Evolutionary conservation across 2,888 invertebrate species (phyloP), one percentile per base, ranked within the genome.

Genomic region (Drosophila subsilvestris): DNA sequence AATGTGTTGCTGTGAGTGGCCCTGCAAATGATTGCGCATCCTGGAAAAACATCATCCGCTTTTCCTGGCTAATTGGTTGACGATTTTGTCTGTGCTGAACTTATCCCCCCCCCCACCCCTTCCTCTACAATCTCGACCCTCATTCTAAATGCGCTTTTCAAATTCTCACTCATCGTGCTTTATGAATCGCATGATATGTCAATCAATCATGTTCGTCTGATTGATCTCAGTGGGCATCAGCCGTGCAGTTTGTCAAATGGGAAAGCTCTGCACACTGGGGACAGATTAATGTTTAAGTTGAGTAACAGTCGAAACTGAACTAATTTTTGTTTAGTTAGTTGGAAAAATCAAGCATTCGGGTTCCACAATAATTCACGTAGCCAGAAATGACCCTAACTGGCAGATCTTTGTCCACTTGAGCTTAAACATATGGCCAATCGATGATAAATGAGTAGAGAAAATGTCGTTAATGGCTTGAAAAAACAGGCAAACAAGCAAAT

Each of bases 381-480:
- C 53, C 9, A 32, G 71, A 54, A 44, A 44, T 73, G 48, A 25
- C 62, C 50, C 27, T 62, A 62, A 51, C 63, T 63, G 50, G 57
- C 47, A 60, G 66, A 57, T 47, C n/a, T n/a, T 25, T 17, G 29
- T 60, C 69, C 85, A 78, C 87, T 82, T 76, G 76, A 76, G 81
- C 72, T 62, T 58, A 67, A 76, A 53, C 85, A 78, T 85, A 86
- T 86, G 81, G 59, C 73, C 75, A 66, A 80, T 80, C 84, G 80
- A 78, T 82, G 82, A 82, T 82, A 85, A 87, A 87, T 85, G 87
- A 83, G 79, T 79, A 79, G 77, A 25, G 48, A 76, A 69, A 75
- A 80, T 60, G 74, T 66, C 71, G 66, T 62, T 76, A 76, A 85
- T 76, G 76, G 76, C 82, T 79, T 66, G 59, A 57, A 53, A 59